Evolutionary conservation across 2,888 invertebrate genomes (phyloP).

Genomic region (Blastobasis lacticolella): DNA sequence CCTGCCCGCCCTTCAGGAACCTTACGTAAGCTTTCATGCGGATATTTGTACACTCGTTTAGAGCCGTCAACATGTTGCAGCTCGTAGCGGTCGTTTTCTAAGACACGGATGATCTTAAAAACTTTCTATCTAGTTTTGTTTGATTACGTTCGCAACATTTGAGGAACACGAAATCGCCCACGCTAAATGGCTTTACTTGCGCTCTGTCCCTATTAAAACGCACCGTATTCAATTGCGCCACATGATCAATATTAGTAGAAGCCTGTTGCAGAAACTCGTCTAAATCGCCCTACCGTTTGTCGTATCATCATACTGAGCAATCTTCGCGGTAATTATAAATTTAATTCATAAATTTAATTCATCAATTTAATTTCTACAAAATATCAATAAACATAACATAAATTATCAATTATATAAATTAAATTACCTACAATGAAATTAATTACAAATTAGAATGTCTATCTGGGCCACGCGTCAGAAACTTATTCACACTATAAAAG

Average conservation of each 20-base stretch:
- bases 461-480: too few relatives aligned
- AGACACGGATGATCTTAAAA: constrained; percentile 11
- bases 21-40: constrained; percentile 15
- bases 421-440: too few relatives aligned
- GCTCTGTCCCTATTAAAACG: constrained; percentile 11
- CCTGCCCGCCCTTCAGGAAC: constrained; percentile 14
- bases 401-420: too few relatives aligned
- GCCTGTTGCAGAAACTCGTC: not conserved
- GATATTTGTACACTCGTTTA: constrained; percentile 15
- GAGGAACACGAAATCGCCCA: constrained; percentile 17
- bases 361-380: too few relatives aligned
- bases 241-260: not conserved
- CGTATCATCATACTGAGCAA: too few relatives aligned
- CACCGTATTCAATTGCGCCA: not conserved
- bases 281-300: too few relatives aligned
- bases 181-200: constrained; percentile 8
- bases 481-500: too few relatives aligned
- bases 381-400: too few relatives aligned
- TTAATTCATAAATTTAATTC: too few relatives aligned
- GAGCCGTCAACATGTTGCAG: constrained; percentile 13
- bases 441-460: too few relatives aligned
- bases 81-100: constrained; percentile 11
- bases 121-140: constrained; percentile 16
- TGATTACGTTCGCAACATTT: constrained; percentile 16
- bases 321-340: too few relatives aligned